Conservation (phyloP, 2,888 invertebrate genomes). For the Beris morrisii region DNA sequence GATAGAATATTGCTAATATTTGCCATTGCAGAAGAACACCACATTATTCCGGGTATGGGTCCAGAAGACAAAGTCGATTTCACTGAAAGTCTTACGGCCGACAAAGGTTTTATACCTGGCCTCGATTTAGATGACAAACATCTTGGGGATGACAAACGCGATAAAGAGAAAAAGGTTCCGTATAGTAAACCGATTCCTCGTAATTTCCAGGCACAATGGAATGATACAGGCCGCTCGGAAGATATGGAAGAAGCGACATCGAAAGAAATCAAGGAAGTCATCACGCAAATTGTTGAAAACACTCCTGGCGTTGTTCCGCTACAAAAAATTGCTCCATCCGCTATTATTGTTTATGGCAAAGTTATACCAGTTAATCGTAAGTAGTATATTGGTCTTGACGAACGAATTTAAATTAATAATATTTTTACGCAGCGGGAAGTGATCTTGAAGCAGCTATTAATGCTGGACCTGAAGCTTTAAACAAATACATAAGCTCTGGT, state of each 20-base stretch:
- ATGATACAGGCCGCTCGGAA: conserved; percentile 68
- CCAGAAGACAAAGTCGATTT: conserved; percentile 90
- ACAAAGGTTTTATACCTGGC: conserved; percentile 74
- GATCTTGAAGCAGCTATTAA: conserved; percentile 74
- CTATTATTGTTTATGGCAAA: conserved; percentile 82
- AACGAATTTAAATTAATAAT: conserved; percentile 6
- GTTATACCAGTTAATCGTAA: conserved; percentile 73
- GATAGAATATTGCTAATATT: neutral
- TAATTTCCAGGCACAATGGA: conserved; percentile 97
- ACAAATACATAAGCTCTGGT: conserved; percentile 76
- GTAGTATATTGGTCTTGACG: conserved; percentile 43
- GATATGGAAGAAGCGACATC: conserved; percentile 57
- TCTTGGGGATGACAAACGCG: conserved; percentile 68
- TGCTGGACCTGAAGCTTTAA: conserved; percentile 75
- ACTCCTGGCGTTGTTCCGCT: conserved; percentile 78
- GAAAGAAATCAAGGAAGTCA: conserved; percentile 65
- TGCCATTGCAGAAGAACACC: conserved; percentile 68
- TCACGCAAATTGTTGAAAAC: conserved; percentile 71
- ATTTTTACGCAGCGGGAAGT: conserved; percentile 64
- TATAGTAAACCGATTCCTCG: conserved; percentile 95
- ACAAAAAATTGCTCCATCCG: conserved; percentile 75
- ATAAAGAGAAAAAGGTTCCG: conserved; percentile 82
- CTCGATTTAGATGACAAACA: conserved; percentile 75
- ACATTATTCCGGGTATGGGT: conserved; percentile 96
- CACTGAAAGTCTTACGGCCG: conserved; percentile 65